Evolutionary conservation across 1,140 invertebrate genomes (phyloP).

Genomic region (Drosophila mauritiana): DNA sequence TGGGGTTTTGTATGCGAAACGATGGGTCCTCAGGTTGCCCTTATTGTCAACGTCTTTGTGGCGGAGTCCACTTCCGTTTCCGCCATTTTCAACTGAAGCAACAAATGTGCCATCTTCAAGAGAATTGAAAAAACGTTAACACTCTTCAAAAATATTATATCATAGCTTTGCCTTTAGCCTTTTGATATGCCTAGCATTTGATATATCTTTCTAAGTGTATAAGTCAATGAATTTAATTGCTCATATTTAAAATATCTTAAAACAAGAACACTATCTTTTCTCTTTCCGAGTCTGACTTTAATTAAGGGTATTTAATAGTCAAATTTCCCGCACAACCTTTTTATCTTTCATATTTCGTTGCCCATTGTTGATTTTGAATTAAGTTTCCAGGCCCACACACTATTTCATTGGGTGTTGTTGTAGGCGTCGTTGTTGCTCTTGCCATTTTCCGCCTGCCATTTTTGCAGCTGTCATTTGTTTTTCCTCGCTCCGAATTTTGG

Average conservation of each 20-base stretch:
- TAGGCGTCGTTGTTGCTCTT: conserved; percentile 48
- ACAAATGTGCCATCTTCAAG: background rate
- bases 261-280: too few relatives aligned
- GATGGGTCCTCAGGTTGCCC: conserved; percentile 12
- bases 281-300: background rate
- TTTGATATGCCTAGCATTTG: too few relatives aligned
- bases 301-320: conserved; percentile 33
- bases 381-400: conserved; percentile 58
- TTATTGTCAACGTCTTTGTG: conserved; percentile 25
- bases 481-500: conserved; percentile 21
- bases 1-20: conserved; percentile 16
- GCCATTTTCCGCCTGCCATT: conserved; percentile 54
- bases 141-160: background rate
- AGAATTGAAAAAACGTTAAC: background rate
- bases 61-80: conserved; percentile 57
- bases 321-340: background rate
- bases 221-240: too few relatives aligned
- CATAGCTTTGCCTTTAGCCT: too few relatives aligned
- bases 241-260: too few relatives aligned
- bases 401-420: conserved; percentile 29
- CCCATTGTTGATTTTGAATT: conserved; percentile 75
- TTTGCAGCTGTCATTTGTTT: conserved; percentile 72
- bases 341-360: conserved; percentile 25
- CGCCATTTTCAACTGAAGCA: conserved; percentile 12
- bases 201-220: too few relatives aligned